Evolutionary conservation across 2,797 vertebrate genomes (phyloP), one percentile per base, ranked within the genome.

Genomic region (Halcyon leucocephala): DNA sequence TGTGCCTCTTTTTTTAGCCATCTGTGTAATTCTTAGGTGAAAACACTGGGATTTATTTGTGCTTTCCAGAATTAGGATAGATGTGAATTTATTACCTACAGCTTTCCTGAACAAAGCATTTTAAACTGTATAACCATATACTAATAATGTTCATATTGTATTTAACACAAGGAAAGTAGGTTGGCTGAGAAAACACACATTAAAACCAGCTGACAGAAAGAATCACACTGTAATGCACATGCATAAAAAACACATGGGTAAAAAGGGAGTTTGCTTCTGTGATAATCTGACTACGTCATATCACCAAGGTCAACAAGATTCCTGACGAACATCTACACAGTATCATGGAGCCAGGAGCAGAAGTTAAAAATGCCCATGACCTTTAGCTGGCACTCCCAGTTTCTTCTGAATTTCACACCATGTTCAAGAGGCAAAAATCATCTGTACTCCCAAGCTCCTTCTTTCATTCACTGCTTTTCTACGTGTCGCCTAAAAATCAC

Each of bases 361-460:
- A 42, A 87, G 67, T 91, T 89, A 93, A 95, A 97, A 95, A 91
- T 21, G 81, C 44, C 60, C 54, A 17, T 89, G 95, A 97, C 93
- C 87, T 97, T 97, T 94, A 93, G 76, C 73, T 82, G 85, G 60
- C 80, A 94, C 58, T 13, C 49, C 55, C 64, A 57, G 70, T 78
- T 94, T 89, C 83, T 78, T 74, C 67, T 57, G 87, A 90, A 93
- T 72, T 94, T 90, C 91, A 79, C 33, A 54, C 10, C 1, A 0
- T 14, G 28, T 57, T 91, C 19, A 1, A 86, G 83, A 90, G 60
- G 42, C n/a, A 92, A 91, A 86, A 51, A 82, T 18, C 64, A 93
- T 16, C 31, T 82, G 62, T 31, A 18, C 28, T 72, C 18, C 37
- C 51, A 91, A 10, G 21, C 73, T 86, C 66, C 26, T 49, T 14